phyloP scores from a whole-genome alignment of 2,888 invertebrate species.

The Enchytraeus crypticus region DNA sequence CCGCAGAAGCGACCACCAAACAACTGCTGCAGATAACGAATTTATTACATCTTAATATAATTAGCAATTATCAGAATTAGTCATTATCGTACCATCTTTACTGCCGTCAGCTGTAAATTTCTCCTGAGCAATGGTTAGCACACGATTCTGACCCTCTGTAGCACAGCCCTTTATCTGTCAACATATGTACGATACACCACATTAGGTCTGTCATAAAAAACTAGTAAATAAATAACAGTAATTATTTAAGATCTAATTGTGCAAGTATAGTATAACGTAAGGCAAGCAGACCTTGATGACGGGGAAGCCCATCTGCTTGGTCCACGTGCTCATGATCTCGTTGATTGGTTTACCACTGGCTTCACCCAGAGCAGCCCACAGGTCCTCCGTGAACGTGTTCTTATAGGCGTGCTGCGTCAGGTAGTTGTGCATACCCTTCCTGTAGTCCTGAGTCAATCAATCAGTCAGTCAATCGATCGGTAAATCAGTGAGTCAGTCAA shows the following conservation, averaged over 20 bases:
- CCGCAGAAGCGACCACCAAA: too few relatives aligned
- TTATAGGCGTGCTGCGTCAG: slow-evolving; percentile 74
- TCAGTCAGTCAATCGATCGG: too few relatives aligned
- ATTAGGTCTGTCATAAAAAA: too few relatives aligned
- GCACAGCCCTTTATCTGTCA: too few relatives aligned
- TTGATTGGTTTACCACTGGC: slow-evolving; percentile 81
- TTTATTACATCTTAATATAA: too few relatives aligned
- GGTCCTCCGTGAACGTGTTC: slow-evolving; percentile 84
- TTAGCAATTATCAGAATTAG: too few relatives aligned
- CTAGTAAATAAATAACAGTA: too few relatives aligned
- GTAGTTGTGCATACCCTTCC: slow-evolving; percentile 83
- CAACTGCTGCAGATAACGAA: too few relatives aligned
- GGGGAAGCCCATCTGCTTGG: slow-evolving; percentile 88
- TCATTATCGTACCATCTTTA: slow-evolving; percentile 19
- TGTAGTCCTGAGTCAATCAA: slow-evolving; percentile 76
- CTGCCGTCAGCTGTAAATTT: slow-evolving; percentile 76
- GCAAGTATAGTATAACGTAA: background rate
- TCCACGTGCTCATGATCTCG: slow-evolving; percentile 92
- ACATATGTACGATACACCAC: too few relatives aligned
- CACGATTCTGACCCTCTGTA: slow-evolving; percentile 53
- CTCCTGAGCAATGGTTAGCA: slow-evolving; percentile 67
- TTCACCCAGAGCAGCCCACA: slow-evolving; percentile 81
- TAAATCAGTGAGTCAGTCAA: too few relatives aligned
- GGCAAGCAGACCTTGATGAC: slow-evolving; percentile 56
- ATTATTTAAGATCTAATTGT: too few relatives aligned